These are phyloP conservation scores for Montipora efflorescens DNA, from an alignment of 64 coral and sea anemone genomes.

Conservation along the genomic window DNA sequence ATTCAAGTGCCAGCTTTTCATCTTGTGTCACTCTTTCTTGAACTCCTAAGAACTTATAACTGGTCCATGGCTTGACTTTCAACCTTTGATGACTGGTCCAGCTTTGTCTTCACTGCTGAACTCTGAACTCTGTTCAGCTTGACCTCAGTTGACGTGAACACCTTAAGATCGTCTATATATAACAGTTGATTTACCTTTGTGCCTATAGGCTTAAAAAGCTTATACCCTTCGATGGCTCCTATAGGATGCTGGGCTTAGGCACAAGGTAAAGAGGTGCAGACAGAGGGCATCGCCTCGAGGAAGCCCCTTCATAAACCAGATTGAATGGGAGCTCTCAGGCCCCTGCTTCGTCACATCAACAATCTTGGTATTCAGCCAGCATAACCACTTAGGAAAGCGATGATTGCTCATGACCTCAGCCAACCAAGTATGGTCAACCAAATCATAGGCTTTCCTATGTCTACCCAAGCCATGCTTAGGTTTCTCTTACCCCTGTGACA, in stretches of 20 bases:
- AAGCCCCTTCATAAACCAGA: slow-evolving; percentile 36
- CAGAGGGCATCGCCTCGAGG: slow-evolving; percentile 44
- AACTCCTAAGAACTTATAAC: slow-evolving; percentile 46
- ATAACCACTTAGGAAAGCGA: slow-evolving; percentile 44
- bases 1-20: not conserved
- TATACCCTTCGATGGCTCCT: too few relatives aligned
- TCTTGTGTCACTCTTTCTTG: not conserved
- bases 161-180: slow-evolving; percentile 22
- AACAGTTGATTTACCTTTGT: not conserved
- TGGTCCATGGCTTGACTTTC: not conserved
- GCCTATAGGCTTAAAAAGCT: too few relatives aligned
- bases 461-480: slow-evolving; percentile 61
- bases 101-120: too few relatives aligned
- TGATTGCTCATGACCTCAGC: slow-evolving; percentile 7
- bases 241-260: not conserved
- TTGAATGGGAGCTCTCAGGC: slow-evolving; percentile 37
- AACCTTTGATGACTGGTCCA: too few relatives aligned
- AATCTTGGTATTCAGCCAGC: slow-evolving; percentile 44
- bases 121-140: too few relatives aligned
- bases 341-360: slow-evolving; percentile 58
- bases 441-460: not conserved
- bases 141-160: too few relatives aligned
- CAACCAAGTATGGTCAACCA: not conserved
- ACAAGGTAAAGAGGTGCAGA: slow-evolving; percentile 35
- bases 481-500: slow-evolving; percentile 18